phyloP scores from a whole-genome alignment of 2,113 vertebrate species.

The Nycticorax nycticorax region DNA sequence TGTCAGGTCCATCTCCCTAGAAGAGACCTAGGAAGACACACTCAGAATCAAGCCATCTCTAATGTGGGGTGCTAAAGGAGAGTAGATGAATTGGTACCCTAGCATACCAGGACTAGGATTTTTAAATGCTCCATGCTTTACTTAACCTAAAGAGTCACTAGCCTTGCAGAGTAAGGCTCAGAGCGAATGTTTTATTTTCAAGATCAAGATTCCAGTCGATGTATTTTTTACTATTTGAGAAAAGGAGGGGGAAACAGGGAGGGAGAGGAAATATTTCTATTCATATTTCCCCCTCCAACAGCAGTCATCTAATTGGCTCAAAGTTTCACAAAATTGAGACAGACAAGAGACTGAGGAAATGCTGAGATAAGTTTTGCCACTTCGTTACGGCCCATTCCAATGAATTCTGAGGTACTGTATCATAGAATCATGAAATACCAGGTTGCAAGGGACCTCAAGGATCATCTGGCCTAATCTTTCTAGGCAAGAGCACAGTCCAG shows the following conservation, averaged over 20 bases:
- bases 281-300: background rate
- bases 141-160: background rate
- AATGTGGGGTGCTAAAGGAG: rapidly evolving
- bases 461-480: no score
- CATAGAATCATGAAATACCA: no score
- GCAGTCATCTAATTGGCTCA: rapidly evolving
- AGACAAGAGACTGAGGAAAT: background rate
- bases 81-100: background rate
- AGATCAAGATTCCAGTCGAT: background rate
- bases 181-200: background rate
- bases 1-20: background rate
- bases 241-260: background rate
- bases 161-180: background rate
- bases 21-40: background rate
- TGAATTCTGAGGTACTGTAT: background rate
- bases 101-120: background rate
- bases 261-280: background rate
- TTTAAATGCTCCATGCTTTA: background rate
- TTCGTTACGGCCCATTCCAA: background rate
- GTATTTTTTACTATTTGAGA: background rate
- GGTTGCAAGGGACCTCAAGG: no score
- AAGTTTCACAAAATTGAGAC: background rate
- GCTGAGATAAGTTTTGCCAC: background rate
- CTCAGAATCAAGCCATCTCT: background rate
- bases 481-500: no score